Conservation (phyloP, 2,113 vertebrate species). For the Kryptolebias marmoratus region DNA sequence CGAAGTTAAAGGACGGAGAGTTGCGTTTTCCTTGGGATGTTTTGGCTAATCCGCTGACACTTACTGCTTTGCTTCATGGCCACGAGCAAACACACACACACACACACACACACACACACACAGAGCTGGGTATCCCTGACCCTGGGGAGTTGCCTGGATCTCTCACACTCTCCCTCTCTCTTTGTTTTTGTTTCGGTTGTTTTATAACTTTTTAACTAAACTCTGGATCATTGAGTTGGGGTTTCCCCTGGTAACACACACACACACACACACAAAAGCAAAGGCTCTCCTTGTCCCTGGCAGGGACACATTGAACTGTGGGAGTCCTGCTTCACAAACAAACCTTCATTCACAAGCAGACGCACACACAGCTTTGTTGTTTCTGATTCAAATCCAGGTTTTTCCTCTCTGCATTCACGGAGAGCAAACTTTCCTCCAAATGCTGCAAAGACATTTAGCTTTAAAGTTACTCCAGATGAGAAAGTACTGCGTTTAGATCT, state of each 20-base stretch:
- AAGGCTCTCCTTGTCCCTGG: conserved; percentile 64
- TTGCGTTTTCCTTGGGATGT: conserved; percentile 4
- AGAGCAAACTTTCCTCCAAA: not conserved
- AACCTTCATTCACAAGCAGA: conserved; percentile 21
- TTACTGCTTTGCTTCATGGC: conserved; percentile 14
- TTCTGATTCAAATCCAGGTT: conserved; percentile 4
- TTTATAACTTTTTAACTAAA: conserved; percentile 50
- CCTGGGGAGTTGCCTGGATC: conserved; percentile 14
- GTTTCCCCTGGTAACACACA: conserved; percentile 77
- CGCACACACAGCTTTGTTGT: conserved; percentile 14
- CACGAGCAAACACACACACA: conserved; percentile 22
- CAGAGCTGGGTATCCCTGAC: conserved; percentile 40
- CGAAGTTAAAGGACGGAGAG: not conserved
- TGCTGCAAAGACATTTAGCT: conserved; percentile 5
- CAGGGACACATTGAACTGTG: conserved; percentile 45
- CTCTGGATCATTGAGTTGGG: conserved; percentile 47
- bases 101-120: conserved; percentile 28
- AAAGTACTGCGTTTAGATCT: not conserved
- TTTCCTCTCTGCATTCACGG: not conserved
- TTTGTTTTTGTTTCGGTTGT: conserved; percentile 2
- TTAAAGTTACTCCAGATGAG: rapidly evolving
- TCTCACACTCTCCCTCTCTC: conserved; percentile 17
- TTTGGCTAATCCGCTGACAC: not conserved
- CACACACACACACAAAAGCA: conserved; percentile 39
- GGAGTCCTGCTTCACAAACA: conserved; percentile 48